Conservation (phyloP, 2,113 vertebrate genomes). For the Hippocampus barbouri region DNA sequence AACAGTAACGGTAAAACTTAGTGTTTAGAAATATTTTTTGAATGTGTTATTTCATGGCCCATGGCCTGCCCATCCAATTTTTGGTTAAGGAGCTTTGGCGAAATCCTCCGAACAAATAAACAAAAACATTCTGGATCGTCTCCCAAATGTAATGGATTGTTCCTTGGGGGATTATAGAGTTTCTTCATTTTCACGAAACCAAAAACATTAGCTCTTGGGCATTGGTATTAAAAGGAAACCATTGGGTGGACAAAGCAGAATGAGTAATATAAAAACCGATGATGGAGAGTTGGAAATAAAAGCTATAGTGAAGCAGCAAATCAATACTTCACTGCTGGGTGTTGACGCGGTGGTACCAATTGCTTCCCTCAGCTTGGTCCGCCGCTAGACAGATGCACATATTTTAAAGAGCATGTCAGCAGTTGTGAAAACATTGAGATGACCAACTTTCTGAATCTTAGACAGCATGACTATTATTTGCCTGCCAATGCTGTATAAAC, state of each 20-base stretch:
- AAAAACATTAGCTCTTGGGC: not conserved
- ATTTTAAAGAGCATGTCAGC: conserved; percentile 11
- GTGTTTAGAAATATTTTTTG: not conserved
- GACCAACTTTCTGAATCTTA: conserved; percentile 18
- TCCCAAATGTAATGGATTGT: not conserved
- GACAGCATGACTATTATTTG: conserved; percentile 8
- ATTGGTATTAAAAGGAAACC: not conserved
- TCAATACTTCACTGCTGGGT: conserved; percentile 61
- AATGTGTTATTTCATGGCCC: not conserved
- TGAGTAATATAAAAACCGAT: conserved; percentile 27
- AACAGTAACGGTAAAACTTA: not conserved
- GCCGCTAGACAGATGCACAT: conserved; percentile 1
- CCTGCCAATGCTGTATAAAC: not conserved
- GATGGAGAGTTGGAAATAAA: conserved; percentile 21
- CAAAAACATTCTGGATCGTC: not conserved
- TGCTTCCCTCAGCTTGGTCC: conserved; percentile 56
- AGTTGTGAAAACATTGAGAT: conserved; percentile 23
- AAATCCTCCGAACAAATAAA: not conserved
- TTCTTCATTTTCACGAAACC: not conserved
- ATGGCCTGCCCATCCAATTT: not conserved
- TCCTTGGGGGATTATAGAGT: not conserved
- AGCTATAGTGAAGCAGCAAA: conserved; percentile 48
- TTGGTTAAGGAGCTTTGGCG: not conserved
- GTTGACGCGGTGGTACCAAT: conserved; percentile 61
- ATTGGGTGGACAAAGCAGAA: not conserved